Conservation (phyloP, 2,797 vertebrate species). For the Spondyliosoma cantharus region DNA sequence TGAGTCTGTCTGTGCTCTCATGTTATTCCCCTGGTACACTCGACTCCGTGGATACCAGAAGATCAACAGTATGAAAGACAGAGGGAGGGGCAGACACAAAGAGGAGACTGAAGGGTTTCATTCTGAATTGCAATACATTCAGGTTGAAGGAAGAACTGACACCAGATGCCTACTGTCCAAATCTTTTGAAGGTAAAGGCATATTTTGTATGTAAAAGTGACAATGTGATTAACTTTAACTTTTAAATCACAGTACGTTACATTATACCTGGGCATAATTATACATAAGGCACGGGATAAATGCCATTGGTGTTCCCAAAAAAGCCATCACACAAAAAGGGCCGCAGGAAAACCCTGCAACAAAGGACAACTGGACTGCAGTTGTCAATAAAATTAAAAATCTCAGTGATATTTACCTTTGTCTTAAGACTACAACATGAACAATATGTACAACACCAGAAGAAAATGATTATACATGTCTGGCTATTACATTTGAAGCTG, state of each 20-base stretch:
- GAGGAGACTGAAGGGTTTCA: conserved; percentile 38
- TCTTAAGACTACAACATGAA: background rate
- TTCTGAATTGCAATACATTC: conserved; percentile 43
- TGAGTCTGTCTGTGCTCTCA: conserved; percentile 60
- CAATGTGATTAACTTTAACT: background rate
- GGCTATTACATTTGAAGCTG: background rate
- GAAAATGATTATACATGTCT: background rate
- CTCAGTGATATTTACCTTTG: background rate
- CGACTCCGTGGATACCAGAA: conserved; percentile 59
- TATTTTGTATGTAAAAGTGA: background rate
- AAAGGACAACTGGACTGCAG: background rate
- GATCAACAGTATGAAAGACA: conserved; percentile 63
- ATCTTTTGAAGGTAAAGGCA: conserved; percentile 1
- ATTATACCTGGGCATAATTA: background rate
- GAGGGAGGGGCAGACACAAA: conserved; percentile 44
- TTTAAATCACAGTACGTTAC: background rate
- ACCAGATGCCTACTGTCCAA: conserved; percentile 16
- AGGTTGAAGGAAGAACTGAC: conserved; percentile 23
- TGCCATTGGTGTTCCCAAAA: background rate
- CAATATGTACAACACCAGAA: background rate
- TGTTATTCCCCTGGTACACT: conserved; percentile 57
- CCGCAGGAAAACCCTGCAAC: background rate
- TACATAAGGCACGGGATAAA: background rate
- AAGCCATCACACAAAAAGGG: background rate
- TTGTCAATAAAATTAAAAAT: background rate